Conservation (phyloP, 23 tunicate genomes). For the Styela plicata region DNA sequence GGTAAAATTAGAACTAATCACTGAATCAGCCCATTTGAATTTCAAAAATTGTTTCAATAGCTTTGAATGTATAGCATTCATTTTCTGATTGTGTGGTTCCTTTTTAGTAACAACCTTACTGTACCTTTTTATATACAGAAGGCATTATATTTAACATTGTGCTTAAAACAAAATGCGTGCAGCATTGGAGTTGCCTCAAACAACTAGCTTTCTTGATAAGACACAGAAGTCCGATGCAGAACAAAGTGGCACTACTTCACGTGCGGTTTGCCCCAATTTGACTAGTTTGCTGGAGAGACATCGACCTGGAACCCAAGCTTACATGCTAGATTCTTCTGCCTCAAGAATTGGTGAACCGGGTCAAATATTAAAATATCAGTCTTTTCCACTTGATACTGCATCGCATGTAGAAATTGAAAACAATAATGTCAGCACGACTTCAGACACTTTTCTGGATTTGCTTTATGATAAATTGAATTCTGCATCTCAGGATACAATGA, state of each 20-base stretch:
- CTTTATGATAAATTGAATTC: conserved; percentile 5
- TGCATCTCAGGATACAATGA: background rate
- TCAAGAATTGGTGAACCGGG: background rate
- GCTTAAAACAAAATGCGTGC: conserved; percentile 8
- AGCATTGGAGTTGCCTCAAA: conserved; percentile 16
- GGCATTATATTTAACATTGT: background rate
- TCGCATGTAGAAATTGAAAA: background rate
- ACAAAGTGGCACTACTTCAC: background rate
- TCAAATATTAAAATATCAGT: conserved; percentile 1
- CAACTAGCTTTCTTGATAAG: background rate
- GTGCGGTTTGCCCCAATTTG: conserved; percentile 10
- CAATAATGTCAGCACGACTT: background rate
- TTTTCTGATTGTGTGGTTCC: too few species aligned
- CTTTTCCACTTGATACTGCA: background rate
- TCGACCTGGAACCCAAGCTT: conserved; percentile 4
- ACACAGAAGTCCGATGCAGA: background rate
- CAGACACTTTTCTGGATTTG: conserved; percentile 1
- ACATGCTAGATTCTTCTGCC: background rate
- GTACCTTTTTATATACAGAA: too few species aligned
- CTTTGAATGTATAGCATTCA: too few species aligned
- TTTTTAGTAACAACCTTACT: too few species aligned
- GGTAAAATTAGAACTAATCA: too few species aligned
- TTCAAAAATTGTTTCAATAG: too few species aligned
- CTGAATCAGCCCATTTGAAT: too few species aligned
- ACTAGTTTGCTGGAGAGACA: conserved; percentile 14